A percentile compares a stretch with the other conserved stretches of the same genome.
These are phyloP conservation scores for Philopotamus ludificatus DNA, from an alignment of 1,140 invertebrate species.

Conservation along the genomic window DNA sequence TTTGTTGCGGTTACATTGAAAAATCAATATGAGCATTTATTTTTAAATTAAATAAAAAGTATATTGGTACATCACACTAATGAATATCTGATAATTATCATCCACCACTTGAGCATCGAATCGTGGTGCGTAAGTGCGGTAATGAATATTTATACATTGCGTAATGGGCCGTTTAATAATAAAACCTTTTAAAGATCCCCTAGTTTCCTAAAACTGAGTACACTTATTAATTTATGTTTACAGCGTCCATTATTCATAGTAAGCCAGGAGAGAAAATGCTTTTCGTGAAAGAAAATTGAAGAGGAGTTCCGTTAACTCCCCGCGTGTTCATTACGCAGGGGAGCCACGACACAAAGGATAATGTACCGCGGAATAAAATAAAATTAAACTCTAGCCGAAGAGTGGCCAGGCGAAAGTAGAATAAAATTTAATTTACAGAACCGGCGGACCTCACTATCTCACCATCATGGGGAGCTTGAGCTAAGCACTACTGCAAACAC, in stretches of 20 bases:
- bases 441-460: constrained; percentile 28
- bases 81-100: no score
- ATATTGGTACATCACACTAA: no score
- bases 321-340: background rate
- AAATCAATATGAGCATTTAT: no score
- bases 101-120: no score
- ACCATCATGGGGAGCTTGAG: constrained; percentile 17
- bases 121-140: no score
- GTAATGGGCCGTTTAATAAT: background rate
- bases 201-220: background rate
- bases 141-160: no score
- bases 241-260: background rate
- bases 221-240: background rate
- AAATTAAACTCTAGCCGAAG: background rate
- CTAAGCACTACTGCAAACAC: constrained; percentile 32
- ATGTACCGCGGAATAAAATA: background rate
- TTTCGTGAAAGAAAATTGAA: background rate
- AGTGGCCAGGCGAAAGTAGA: constrained; percentile 9
- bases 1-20: no score
- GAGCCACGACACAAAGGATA: background rate
- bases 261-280: background rate
- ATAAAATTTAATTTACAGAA: constrained; percentile 26
- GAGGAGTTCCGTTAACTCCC: background rate
- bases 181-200: background rate
- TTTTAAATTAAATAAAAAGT: no score